phyloP scores from a whole-genome alignment of 1,140 invertebrate genomes.

The Scaptomyza graminum region DNA sequence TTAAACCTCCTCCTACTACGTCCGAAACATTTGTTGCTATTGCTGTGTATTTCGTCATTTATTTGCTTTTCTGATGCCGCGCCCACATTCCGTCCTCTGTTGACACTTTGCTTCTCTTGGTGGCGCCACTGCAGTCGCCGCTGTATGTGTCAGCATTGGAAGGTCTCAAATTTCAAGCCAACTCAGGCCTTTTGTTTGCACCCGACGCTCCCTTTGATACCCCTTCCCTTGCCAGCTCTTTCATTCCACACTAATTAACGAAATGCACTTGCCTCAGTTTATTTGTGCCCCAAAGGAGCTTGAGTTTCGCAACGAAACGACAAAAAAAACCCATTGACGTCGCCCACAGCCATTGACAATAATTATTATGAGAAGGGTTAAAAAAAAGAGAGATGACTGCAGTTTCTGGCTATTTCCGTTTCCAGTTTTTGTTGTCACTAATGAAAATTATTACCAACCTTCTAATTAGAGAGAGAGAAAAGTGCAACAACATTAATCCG shows the following conservation, averaged over 20 bases:
- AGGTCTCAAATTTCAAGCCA: constrained; percentile 45
- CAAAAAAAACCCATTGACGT: constrained; percentile 31
- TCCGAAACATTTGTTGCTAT: not conserved
- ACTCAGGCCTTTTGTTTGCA: constrained; percentile 66
- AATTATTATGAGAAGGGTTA: constrained; percentile 46
- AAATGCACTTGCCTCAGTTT: constrained; percentile 69
- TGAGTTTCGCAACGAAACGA: constrained; percentile 9
- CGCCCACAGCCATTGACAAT: constrained; percentile 55
- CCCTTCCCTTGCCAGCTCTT: constrained; percentile 14
- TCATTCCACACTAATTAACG: constrained; percentile 74
- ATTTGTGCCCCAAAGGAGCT: not conserved
- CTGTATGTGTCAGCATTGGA: constrained; percentile 23
- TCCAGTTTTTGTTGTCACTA: constrained; percentile 14
- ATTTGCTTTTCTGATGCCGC: constrained; percentile 8
- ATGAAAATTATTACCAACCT: constrained; percentile 31
- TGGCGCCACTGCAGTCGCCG: constrained; percentile 36
- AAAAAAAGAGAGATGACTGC: constrained; percentile 15
- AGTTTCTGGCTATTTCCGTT: constrained; percentile 44
- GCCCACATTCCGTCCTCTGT: not conserved
- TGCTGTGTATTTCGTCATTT: not conserved
- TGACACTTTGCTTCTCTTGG: constrained; percentile 21
- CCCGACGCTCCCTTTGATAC: constrained; percentile 36
- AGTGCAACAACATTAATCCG: not conserved
- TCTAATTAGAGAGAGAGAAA: constrained; percentile 55
- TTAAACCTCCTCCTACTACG: constrained; percentile 6